Conservation (phyloP, 2,888 invertebrate species). For the Leucozona laternaria region DNA sequence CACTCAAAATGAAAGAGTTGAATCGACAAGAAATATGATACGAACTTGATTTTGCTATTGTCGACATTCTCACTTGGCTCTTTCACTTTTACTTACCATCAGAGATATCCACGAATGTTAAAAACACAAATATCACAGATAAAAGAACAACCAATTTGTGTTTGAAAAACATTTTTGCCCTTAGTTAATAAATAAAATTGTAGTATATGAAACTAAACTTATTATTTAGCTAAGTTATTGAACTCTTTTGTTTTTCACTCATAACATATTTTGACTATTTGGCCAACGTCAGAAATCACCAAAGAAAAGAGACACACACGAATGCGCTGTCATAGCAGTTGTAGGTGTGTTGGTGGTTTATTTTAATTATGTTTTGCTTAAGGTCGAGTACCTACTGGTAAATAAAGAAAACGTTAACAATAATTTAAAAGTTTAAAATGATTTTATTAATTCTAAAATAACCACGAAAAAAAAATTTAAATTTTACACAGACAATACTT, state of each 20-base stretch:
- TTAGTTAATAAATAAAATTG: background rate
- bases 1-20: constrained; percentile 77
- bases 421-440: too few relatives aligned
- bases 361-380: constrained; percentile 16
- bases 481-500: too few relatives aligned
- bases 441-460: too few relatives aligned
- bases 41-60: constrained; percentile 28
- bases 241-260: constrained; percentile 49
- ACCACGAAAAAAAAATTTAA: too few relatives aligned
- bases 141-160: constrained; percentile 56
- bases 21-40: constrained; percentile 64
- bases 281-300: constrained; percentile 30
- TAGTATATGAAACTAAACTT: constrained; percentile 14
- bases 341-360: constrained; percentile 1
- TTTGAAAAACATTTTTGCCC: constrained; percentile 57
- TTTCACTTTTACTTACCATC: constrained; percentile 77
- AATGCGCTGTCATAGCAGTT: constrained; percentile 17
- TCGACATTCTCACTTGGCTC: constrained; percentile 29
- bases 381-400: constrained; percentile 14
- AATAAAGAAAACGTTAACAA: too few relatives aligned
- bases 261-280: constrained; percentile 40
- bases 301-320: constrained; percentile 24
- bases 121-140: constrained; percentile 77
- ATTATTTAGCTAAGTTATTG: constrained; percentile 30
- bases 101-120: constrained; percentile 73